Base-by-base conservation (phyloP, 1,140 invertebrate genomes). In the Neuroterus valhalla region DNA sequence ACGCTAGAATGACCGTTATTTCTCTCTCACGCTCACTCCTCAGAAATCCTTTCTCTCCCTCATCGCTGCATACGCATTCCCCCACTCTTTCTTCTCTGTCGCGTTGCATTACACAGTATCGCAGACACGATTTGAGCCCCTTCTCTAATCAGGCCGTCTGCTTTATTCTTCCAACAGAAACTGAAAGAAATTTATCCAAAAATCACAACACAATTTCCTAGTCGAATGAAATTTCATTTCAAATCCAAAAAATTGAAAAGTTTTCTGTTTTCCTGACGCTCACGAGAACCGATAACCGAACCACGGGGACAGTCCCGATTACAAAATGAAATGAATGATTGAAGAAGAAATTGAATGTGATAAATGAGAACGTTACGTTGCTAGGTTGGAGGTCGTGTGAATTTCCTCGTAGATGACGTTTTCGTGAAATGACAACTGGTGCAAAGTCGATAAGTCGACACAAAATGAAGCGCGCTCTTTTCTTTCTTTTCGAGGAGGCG, bases 401-500 rank as follows among this genome's bases (percentile, higher is more conserved):
- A 38, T 8, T 0, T 38, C 31, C 31, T 38, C 31, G 31, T 5
- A 38, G 31, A 38, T 38, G 31, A 38, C 6, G 5, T 38, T 38
- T 38, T 0, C 10, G 31, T 38, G 6, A 38, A 8, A 8, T 38
- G 21, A 50, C 17, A 50, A 50, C 17, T 50, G 3, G 26, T n/a
- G n/a, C 15, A 14, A 62, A 38, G 23, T 62, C 23, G 23, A 62
- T 62, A 62, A 4, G 11, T 4, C 3, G 26, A 23, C 11, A 14
- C 11, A 55, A 21, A 55, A 10, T 8, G 31, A 62, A 62, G 23
- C 21, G 55, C 55, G 55, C 26, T 62, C 23, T 62, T 62, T 62
- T 62, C 55, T 62, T 62, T 62, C 23, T 62, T 62, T 62, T 62
- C 55, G 31, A 38, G 23, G 26, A 55, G 52, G 15, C 23, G 23